A percentile compares a stretch with the other conserved stretches of the same genome.
These are phyloP conservation scores for Steinernema feltiae DNA, from an alignment of 1,140 invertebrate species.

Conservation along the genomic window DNA sequence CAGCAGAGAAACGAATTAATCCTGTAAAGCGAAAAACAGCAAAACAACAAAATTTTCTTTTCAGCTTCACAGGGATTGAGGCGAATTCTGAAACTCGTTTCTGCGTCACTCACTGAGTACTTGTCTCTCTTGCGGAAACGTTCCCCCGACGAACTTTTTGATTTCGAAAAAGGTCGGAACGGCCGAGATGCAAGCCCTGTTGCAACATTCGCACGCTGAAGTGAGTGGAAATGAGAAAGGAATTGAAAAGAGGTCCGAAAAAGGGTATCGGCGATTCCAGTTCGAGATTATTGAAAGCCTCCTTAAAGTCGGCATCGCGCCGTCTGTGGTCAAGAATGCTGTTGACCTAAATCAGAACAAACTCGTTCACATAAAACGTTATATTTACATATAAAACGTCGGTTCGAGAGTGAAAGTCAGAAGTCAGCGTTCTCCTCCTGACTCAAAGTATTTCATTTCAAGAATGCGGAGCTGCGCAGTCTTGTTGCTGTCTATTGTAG, in stretches of 20 bases:
- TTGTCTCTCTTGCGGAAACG: background rate
- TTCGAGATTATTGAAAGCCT: conserved; percentile 8
- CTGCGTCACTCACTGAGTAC: background rate
- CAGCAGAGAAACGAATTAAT: background rate
- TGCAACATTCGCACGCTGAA: background rate
- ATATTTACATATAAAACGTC: background rate
- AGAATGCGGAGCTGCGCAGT: background rate
- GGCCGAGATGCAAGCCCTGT: no score
- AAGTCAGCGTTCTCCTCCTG: background rate
- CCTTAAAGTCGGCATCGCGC: background rate
- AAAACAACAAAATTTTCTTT: background rate
- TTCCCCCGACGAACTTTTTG: background rate
- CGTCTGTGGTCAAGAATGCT: background rate
- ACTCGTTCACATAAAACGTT: background rate
- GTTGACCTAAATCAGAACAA: background rate
- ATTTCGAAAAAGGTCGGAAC: no score
- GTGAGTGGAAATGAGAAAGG: background rate
- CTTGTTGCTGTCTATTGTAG: background rate
- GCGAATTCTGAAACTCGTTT: background rate
- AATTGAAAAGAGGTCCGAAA: background rate
- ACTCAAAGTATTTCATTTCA: background rate
- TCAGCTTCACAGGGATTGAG: background rate
- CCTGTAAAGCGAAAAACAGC: background rate
- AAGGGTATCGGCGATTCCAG: background rate
- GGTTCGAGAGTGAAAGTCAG: conserved; percentile 1